Conservation (phyloP, 2,888 invertebrate species). For the Ecliptopera silaceata region DNA sequence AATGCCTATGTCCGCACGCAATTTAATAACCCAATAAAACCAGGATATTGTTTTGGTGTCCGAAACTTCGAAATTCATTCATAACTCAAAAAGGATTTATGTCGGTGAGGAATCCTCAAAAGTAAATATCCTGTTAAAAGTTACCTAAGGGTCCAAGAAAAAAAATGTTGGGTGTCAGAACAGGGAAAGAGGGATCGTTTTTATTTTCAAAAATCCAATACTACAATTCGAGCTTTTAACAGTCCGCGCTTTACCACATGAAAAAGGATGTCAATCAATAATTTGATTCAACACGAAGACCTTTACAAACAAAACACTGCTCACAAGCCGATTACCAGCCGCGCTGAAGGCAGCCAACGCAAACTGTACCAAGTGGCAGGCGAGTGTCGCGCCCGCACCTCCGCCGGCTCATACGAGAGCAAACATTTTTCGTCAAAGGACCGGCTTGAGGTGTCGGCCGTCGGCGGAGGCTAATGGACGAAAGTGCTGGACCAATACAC, state of each 20-base stretch:
- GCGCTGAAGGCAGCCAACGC: slow-evolving; percentile 55
- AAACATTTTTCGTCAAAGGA: slow-evolving; percentile 78
- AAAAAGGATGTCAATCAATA: slow-evolving; percentile 31
- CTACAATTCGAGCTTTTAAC: no score
- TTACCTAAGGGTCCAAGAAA: slow-evolving; percentile 26
- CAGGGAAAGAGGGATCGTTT: slow-evolving; percentile 7
- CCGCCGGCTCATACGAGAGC: slow-evolving; percentile 51
- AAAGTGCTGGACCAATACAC: slow-evolving; percentile 80
- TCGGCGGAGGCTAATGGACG: slow-evolving; percentile 77
- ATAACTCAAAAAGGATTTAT: slow-evolving; percentile 51
- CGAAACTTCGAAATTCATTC: slow-evolving; percentile 50
- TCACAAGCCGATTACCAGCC: slow-evolving; percentile 57
- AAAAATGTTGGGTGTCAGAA: slow-evolving; percentile 2
- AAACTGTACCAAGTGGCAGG: slow-evolving; percentile 64
- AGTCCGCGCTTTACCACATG: slow-evolving; percentile 19
- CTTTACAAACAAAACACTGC: slow-evolving; percentile 44
- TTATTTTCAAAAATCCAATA: slow-evolving; percentile 14
- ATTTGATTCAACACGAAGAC: slow-evolving; percentile 33
- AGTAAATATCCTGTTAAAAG: slow-evolving; percentile 49
- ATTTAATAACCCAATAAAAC: slow-evolving; percentile 59
- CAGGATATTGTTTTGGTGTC: slow-evolving; percentile 45
- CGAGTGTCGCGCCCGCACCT: slow-evolving; percentile 71
- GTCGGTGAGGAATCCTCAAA: slow-evolving; percentile 44
- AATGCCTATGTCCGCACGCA: slow-evolving; percentile 50
- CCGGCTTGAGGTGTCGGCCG: slow-evolving; percentile 73